Base-by-base conservation (phyloP, 2,113 vertebrate species). In the Coptodon rendalli region DNA sequence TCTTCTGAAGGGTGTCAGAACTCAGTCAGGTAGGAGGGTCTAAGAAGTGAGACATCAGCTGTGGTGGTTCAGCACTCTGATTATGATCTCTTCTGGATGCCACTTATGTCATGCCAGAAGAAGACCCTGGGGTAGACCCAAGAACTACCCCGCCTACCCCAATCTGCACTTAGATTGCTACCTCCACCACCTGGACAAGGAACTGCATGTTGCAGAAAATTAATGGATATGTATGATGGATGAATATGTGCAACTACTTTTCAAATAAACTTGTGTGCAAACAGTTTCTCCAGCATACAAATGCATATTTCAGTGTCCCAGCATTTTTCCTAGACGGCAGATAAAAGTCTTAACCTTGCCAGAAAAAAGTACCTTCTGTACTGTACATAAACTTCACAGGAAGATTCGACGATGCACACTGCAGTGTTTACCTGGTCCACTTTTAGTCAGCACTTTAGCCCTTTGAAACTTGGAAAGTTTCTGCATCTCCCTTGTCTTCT, bases 381-480 rank as follows among this genome's bases (percentile, higher is more conserved):
- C 68, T 87, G 29, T 45, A 85, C 80, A 92, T 73, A 83, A 61
- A 81, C 68, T 89, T 86, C 53, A 88, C 80, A 81, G 34, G 63
- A 92, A 29, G 81, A 86, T 57, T 43, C 17, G 52, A 80, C 61
- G 36, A 80, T 88, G 87, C 87, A 38, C 29, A 81, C 66, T 68
- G 31, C 45, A 27, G 54, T 85, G 85, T 76, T 57, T 85, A 66
- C 57, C 71, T 71, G 78, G 89, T 94, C 87, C 82, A 90, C 66
- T 89, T 93, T 86, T 82, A 86, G 82, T 93, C 89, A 89, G 91
- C 88, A 91, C 82, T 91, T 92, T 86, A 29, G 85, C 50, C 66
- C 87, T 88, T 88, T 92, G 63, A 90, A 91, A 90, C 86, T 86
- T 63, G 87, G 31, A 85, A 89, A 86, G 84, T 94, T 91, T 87